Percentiles rank a stretch among this genome's conserved stretches.
phyloP scores from a whole-genome alignment of 2,888 invertebrate genomes.

The Agrotis ipsilon region DNA sequence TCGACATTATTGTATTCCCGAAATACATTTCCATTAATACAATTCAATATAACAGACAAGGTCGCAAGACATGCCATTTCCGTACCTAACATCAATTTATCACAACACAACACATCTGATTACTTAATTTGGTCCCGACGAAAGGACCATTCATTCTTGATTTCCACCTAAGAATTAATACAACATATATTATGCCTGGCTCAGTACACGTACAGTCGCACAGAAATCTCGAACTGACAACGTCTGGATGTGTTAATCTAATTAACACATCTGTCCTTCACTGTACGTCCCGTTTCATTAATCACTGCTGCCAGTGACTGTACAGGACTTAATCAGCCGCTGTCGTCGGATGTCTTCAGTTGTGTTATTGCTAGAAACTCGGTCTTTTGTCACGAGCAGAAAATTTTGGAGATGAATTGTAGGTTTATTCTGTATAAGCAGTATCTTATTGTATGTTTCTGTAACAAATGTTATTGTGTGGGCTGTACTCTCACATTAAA shows the following conservation, averaged over 20 bases:
- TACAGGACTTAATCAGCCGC: slow-evolving; percentile 69
- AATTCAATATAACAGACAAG: slow-evolving; percentile 4
- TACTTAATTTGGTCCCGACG: slow-evolving; percentile 53
- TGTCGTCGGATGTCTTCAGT: slow-evolving; percentile 66
- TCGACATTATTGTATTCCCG: not conserved
- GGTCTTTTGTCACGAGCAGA: slow-evolving; percentile 53
- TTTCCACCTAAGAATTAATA: slow-evolving; percentile 65
- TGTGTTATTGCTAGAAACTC: slow-evolving; percentile 63
- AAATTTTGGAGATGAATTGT: slow-evolving; percentile 54
- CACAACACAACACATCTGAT: slow-evolving; percentile 50
- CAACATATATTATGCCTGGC: slow-evolving; percentile 61
- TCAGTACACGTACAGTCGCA: slow-evolving; percentile 58
- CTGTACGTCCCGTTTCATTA: slow-evolving; percentile 77
- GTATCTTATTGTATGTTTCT: not conserved
- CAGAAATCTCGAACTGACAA: slow-evolving; percentile 69
- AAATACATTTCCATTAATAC: slow-evolving; percentile 10
- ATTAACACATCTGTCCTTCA: slow-evolving; percentile 81
- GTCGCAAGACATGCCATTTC: slow-evolving; percentile 7
- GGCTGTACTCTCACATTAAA: not conserved
- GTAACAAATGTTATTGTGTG: not conserved
- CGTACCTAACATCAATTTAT: slow-evolving; percentile 27
- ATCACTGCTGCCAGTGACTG: slow-evolving; percentile 74
- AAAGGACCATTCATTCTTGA: slow-evolving; percentile 59
- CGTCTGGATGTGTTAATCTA: slow-evolving; percentile 76
- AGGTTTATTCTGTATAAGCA: not conserved